Evolutionary conservation across 1,140 invertebrate species (phyloP).

Genomic region (Diabrotica undecimpunctata): DNA sequence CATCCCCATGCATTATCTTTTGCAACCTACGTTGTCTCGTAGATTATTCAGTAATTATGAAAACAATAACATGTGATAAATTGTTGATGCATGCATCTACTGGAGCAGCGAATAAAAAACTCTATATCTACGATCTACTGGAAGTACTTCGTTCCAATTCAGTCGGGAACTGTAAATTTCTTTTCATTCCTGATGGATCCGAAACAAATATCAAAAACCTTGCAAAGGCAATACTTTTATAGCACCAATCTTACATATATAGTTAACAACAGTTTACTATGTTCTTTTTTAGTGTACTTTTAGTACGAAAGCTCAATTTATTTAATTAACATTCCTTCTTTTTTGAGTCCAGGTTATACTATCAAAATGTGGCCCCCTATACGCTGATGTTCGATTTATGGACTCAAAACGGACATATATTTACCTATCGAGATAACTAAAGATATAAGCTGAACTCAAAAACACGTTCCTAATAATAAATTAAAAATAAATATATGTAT

Average conservation of each 20-base stretch:
- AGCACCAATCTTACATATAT: constrained; percentile 45
- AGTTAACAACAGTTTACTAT: constrained; percentile 40
- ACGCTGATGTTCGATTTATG: background rate
- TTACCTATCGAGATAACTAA: constrained; percentile 14
- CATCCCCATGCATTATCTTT: no score
- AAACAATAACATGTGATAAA: no score
- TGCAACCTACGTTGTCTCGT: no score
- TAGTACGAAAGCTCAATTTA: constrained; percentile 38
- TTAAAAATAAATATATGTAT: background rate
- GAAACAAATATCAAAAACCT: constrained; percentile 24
- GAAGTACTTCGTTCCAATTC: background rate
- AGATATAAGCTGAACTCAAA: constrained; percentile 33
- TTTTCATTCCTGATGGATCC: constrained; percentile 31
- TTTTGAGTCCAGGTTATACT: constrained; percentile 27
- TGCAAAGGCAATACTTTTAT: constrained; percentile 42
- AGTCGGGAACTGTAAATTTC: constrained; percentile 7
- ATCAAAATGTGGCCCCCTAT: background rate
- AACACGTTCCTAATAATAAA: constrained; percentile 7
- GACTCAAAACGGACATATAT: constrained; percentile 14
- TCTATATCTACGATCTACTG: background rate
- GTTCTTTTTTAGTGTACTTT: constrained; percentile 35
- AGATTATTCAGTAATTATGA: no score
- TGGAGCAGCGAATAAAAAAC: background rate
- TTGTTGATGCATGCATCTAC: no score
- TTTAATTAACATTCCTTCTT: constrained; percentile 16